These are phyloP conservation scores for Ligdia adustata DNA, from an alignment of 2,888 invertebrate genomes.

Conservation along the genomic window DNA sequence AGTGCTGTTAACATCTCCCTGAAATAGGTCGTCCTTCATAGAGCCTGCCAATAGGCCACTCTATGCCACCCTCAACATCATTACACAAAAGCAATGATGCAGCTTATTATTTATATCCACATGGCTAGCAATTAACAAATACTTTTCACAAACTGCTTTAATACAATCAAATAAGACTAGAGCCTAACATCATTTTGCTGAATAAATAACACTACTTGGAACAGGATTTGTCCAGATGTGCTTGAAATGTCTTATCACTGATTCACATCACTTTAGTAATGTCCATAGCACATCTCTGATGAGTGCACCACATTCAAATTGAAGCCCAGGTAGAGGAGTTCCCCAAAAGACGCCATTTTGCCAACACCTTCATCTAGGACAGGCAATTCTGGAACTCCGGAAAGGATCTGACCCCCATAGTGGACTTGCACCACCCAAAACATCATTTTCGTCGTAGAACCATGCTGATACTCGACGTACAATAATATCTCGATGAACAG, in stretches of 20 bases:
- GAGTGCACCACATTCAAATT: constrained; percentile 9
- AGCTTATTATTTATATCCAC: constrained; percentile 59
- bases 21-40: constrained; percentile 85
- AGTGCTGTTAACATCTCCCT: constrained; percentile 97
- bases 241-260: constrained; percentile 30
- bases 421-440: constrained; percentile 3
- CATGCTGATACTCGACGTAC: constrained; percentile 1
- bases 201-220: constrained; percentile 8
- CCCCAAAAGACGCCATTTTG: neutral
- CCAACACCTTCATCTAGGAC: constrained; percentile 4
- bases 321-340: constrained; percentile 1
- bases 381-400: constrained; percentile 10
- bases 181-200: constrained; percentile 4
- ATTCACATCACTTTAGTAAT: constrained; percentile 34
- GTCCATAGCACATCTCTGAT: constrained; percentile 13
- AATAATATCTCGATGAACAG: constrained; percentile 3
- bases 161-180: constrained; percentile 20
- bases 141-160: constrained; percentile 34
- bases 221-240: constrained; percentile 18
- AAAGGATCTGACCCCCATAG: constrained; percentile 7
- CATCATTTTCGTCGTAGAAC: constrained; percentile 5
- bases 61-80: constrained; percentile 62
- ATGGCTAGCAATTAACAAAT: constrained; percentile 38
- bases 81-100: constrained; percentile 62
- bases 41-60: constrained; percentile 72